These are phyloP conservation scores for Drosophila prosaltans DNA, from an alignment of 1,140 invertebrate genomes.

Conservation along the genomic window DNA sequence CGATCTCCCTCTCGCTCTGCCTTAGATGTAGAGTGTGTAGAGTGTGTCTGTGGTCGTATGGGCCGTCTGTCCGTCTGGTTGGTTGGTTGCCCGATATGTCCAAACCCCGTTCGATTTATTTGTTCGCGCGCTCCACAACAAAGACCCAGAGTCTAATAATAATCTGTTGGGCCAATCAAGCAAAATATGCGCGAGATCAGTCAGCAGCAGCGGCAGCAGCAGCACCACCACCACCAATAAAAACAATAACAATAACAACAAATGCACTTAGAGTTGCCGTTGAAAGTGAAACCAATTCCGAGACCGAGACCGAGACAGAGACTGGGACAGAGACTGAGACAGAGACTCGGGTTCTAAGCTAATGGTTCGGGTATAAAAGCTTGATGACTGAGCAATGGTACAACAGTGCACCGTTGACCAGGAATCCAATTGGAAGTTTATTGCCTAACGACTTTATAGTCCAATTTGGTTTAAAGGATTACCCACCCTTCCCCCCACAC, in stretches of 20 bases:
- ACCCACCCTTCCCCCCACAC: constrained; percentile 17
- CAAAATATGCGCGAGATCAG: constrained; percentile 82
- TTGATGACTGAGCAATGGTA: constrained; percentile 47
- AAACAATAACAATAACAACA: constrained; percentile 36
- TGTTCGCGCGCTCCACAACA: constrained; percentile 72
- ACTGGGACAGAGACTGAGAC: constrained; percentile 40
- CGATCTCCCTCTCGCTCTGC: constrained; percentile 37
- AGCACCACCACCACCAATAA: constrained; percentile 26
- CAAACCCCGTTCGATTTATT: constrained; percentile 74
- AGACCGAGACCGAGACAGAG: constrained; percentile 48
- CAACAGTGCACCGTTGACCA: constrained; percentile 77
- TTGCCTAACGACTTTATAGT: constrained; percentile 72
- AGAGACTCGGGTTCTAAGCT: constrained; percentile 49
- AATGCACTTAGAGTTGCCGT: constrained; percentile 50
- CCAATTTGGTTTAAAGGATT: constrained; percentile 77
- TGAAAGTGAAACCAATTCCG: constrained; percentile 76
- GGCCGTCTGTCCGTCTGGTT: constrained; percentile 30
- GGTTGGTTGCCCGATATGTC: constrained; percentile 32
- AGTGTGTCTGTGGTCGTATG: neutral
- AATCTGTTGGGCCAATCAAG: constrained; percentile 83
- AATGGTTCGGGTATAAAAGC: constrained; percentile 74
- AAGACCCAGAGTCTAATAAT: constrained; percentile 70
- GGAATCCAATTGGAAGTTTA: constrained; percentile 82
- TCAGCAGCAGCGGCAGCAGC: constrained; percentile 64
- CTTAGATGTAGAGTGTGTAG: no score